A percentile compares a stretch with the other conserved stretches of the same genome.
phyloP scores from a whole-genome alignment of 2,113 vertebrate genomes.

The Rhinichthys klamathensis region DNA sequence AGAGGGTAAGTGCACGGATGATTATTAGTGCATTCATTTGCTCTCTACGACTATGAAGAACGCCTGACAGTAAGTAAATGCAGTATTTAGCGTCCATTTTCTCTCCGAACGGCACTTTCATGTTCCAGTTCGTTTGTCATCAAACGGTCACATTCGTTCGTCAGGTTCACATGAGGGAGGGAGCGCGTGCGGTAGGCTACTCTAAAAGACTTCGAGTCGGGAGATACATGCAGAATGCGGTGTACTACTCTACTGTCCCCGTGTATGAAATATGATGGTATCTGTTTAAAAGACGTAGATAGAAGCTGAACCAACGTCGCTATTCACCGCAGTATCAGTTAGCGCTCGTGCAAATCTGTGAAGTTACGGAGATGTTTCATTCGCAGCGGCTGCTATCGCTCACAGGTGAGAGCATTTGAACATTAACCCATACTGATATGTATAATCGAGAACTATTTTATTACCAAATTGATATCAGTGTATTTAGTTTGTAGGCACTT shows the following conservation, averaged over 20 bases:
- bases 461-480: background rate
- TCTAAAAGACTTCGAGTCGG: constrained; percentile 3
- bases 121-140: constrained; percentile 25
- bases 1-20: constrained; percentile 80
- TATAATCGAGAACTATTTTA: background rate
- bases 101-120: background rate
- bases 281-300: background rate
- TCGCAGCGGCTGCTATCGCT: background rate
- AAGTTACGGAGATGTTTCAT: constrained; percentile 30
- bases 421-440: background rate
- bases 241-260: background rate
- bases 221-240: background rate
- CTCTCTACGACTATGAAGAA: background rate
- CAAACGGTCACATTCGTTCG: constrained; percentile 3
- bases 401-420: constrained; percentile 16
- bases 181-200: background rate
- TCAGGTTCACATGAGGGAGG: background rate
- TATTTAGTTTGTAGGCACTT: background rate
- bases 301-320: background rate
- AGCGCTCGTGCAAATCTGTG: constrained; percentile 5
- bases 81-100: constrained; percentile 7
- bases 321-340: constrained; percentile 8
- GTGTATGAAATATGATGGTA: background rate
- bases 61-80: background rate
- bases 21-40: constrained; percentile 12